Evolutionary conservation across 2,888 invertebrate genomes (phyloP).

Genomic region (Plebejus melissa): DNA sequence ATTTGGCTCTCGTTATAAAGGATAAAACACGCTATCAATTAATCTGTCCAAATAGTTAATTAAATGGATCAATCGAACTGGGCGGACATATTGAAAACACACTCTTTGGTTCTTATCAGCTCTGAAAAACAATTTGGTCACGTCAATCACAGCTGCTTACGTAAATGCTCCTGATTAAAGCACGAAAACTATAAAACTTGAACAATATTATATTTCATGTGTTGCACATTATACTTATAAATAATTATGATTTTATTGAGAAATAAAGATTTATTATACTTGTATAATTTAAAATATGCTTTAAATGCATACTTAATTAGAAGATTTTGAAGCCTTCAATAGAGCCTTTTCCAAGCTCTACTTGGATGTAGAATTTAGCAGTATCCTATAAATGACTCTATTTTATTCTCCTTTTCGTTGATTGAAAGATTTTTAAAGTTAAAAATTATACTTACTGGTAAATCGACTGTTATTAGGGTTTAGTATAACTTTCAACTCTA

Average conservation of each 20-base stretch:
- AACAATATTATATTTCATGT: not conserved
- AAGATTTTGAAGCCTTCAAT: not conserved
- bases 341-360: not conserved
- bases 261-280: no score
- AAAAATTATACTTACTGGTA: no score
- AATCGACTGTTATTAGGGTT: no score
- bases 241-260: no score
- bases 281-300: no score
- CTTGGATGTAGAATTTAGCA: no score
- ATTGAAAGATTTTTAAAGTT: no score
- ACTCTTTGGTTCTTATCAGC: conserved; percentile 3
- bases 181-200: not conserved
- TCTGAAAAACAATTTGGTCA: conserved; percentile 3
- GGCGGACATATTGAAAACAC: conserved; percentile 10
- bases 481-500: no score
- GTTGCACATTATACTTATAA: no score
- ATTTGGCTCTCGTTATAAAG: not conserved
- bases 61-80: not conserved
- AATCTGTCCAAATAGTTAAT: not conserved
- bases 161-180: not conserved
- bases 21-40: not conserved
- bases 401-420: no score
- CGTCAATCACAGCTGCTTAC: conserved; percentile 5
- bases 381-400: no score
- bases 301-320: not conserved